Base-by-base conservation (phyloP, 2,888 invertebrate species). In the Macrophya alboannulata region DNA sequence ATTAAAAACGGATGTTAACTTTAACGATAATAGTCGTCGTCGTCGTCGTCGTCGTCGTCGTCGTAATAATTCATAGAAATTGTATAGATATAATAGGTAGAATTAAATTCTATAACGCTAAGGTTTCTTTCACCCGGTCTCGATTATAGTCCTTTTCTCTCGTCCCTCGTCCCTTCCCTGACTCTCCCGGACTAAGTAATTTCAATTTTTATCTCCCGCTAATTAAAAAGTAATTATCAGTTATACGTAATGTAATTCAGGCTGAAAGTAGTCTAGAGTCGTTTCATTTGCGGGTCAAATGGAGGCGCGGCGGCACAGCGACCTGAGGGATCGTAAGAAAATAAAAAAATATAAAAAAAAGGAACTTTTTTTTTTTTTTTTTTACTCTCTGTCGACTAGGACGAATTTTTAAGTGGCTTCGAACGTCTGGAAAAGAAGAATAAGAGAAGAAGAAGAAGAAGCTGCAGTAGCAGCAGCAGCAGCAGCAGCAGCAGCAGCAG, bases 331-430 rank as follows among this genome's bases (percentile, higher is more conserved):
- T 55, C n/a, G n/a, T 55, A n/a, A 6, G 10, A 55, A 8, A n/a
- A 55, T 6, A n/a, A 6, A 55, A 55, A 17, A 12, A 51, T 15
- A 55, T n/a, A n/a, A 55, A 55, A 8, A 55, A 31, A 31, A 17
- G 40, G 71, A 40, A 71, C 31, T 68, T 68, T 25, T 17, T 37
- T 15, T 31, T 15, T 68, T 31, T 15, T 68, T 48, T 48, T 15
- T 31, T 31, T 31, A 1, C 25, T 68, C 37, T 17, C 21, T 17
- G 68, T 68, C 68, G 31, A 68, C 68, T 81, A 62, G 81, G 81
- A 62, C 81, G 81, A 81, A 81, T 81, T 81, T 81, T 81, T 81
- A 81, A 81, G 81, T 81, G 62, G 81, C 62, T 81, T 59, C 62
- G n/a, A 81, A 62, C 62, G 81, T 81, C 81, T 81, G 81, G 81